Percentiles rank a stretch among this genome's conserved stretches.
phyloP scores from a whole-genome alignment of 2,888 invertebrate species.

The Aspidiotus rigidus region DNA sequence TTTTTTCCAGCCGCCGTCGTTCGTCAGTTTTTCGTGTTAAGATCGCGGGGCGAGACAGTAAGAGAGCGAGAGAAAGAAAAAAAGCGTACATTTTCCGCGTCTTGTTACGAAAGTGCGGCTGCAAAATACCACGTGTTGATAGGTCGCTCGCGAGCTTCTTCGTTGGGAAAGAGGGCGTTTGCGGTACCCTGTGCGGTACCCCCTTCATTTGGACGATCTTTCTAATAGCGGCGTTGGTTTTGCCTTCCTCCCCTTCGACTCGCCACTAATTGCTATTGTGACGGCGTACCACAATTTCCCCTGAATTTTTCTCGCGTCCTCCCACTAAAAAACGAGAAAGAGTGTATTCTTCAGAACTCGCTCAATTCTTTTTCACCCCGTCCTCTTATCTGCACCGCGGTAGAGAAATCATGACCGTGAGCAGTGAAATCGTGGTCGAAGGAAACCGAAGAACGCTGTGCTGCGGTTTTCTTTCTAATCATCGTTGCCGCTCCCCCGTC shows the following conservation, averaged over 20 bases:
- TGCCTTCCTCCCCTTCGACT: conserved; percentile 15
- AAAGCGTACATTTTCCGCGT: conserved; percentile 2
- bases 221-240: conserved; percentile 32
- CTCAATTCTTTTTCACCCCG: no score
- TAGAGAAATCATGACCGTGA: conserved; percentile 31
- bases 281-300: conserved; percentile 34
- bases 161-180: conserved; percentile 16
- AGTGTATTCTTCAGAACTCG: conserved; percentile 29
- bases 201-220: conserved; percentile 32
- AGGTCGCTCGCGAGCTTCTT: conserved; percentile 23
- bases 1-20: conserved; percentile 8
- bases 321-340: conserved; percentile 11
- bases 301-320: conserved; percentile 24
- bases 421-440: conserved; percentile 28
- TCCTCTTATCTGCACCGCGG: conserved; percentile 15
- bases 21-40: conserved; percentile 24
- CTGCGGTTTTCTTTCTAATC: neutral
- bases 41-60: conserved; percentile 16
- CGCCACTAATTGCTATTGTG: conserved; percentile 34
- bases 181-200: conserved; percentile 33
- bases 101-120: conserved; percentile 24
- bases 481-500: conserved; percentile 5
- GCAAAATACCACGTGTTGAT: conserved; percentile 33
- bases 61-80: conserved; percentile 5
- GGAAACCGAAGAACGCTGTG: neutral